A percentile compares a stretch with the other conserved stretches of the same genome.
These are phyloP conservation scores for Capitella teleta DNA, from an alignment of 1,140 invertebrate species.

Conservation along the genomic window DNA sequence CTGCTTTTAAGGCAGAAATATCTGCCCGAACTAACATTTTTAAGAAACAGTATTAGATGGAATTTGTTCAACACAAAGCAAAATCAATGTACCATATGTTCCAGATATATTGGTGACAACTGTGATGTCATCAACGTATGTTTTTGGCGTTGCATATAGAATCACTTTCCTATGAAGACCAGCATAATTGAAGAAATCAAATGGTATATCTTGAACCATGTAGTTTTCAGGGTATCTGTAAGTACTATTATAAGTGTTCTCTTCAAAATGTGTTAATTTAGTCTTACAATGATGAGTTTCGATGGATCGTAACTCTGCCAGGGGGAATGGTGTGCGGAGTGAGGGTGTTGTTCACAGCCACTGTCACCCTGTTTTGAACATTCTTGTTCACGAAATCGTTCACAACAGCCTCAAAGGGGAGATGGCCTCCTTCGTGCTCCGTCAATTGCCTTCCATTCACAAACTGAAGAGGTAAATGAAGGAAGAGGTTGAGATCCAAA, in stretches of 20 bases:
- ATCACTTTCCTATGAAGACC: conserved; percentile 86
- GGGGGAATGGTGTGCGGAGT: conserved; percentile 45
- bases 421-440: conserved; percentile 83
- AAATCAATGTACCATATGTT: too few species aligned
- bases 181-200: conserved; percentile 98
- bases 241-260: too few species aligned
- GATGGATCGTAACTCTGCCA: too few species aligned
- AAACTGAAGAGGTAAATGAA: too few species aligned
- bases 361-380: conserved; percentile 64
- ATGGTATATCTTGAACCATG: conserved; percentile 67
- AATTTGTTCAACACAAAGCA: too few species aligned
- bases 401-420: conserved; percentile 87
- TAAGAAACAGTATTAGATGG: too few species aligned
- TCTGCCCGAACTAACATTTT: too few species aligned
- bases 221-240: conserved; percentile 54
- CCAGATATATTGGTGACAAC: too few species aligned
- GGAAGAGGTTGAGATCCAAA: too few species aligned
- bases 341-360: conserved; percentile 88
- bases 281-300: too few species aligned
- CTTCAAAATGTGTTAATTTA: too few species aligned
- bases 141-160: conserved; percentile 69
- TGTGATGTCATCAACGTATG: conserved; percentile 72
- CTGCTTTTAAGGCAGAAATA: too few species aligned
- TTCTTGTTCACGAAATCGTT: conserved; percentile 55
- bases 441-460: conserved; percentile 69